Percentiles rank a stretch among this genome's conserved stretches.
These are phyloP conservation scores for Peucedramus taeniatus DNA, from an alignment of 2,113 vertebrate genomes.

Conservation along the genomic window DNA sequence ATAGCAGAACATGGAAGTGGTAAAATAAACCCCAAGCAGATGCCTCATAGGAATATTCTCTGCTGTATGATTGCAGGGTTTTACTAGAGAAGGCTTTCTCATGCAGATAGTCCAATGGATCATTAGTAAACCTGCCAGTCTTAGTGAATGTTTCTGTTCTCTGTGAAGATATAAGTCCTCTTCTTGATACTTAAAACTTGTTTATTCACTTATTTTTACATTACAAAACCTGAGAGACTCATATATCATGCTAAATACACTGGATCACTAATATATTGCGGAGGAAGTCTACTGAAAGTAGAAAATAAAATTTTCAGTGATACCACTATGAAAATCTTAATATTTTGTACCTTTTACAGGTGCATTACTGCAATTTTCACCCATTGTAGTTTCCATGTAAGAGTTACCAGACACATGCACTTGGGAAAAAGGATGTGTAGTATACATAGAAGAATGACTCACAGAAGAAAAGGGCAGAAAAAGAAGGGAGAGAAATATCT, in stretches of 20 bases:
- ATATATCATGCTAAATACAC: neutral
- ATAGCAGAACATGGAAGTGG: neutral
- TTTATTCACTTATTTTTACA: neutral
- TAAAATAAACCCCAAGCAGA: constrained; percentile 9
- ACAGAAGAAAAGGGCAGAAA: neutral
- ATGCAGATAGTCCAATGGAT: neutral
- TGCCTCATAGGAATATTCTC: neutral
- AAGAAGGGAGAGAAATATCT: neutral
- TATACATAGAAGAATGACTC: neutral
- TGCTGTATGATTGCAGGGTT: neutral
- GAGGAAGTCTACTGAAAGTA: neutral
- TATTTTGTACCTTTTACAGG: neutral
- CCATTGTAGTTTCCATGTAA: neutral
- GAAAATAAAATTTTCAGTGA: neutral
- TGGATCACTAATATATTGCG: neutral
- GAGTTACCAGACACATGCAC: neutral
- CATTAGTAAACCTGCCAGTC: neutral
- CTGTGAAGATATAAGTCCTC: neutral
- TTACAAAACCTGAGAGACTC: neutral
- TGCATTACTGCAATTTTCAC: neutral
- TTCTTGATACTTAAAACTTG: neutral
- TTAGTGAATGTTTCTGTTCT: neutral
- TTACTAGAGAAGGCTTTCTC: neutral
- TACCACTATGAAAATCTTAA: neutral
- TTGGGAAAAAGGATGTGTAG: neutral